Percentiles rank a stretch among this genome's conserved stretches.
These are phyloP conservation scores for Parasteatoda tepidariorum DNA, from an alignment of 1,140 invertebrate species.

Conservation along the genomic window DNA sequence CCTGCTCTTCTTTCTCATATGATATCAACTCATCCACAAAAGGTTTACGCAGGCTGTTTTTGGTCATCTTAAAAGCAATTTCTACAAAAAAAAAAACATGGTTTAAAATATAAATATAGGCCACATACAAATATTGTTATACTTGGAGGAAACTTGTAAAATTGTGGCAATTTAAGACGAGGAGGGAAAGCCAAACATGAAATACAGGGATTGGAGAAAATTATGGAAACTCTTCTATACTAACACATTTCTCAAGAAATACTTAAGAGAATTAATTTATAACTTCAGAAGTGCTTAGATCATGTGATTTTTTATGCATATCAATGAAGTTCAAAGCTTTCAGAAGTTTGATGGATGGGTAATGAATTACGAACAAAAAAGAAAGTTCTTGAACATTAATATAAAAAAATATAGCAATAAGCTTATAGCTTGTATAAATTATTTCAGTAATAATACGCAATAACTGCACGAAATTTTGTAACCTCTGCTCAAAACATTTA, in stretches of 20 bases:
- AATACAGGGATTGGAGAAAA: neutral
- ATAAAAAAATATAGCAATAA: neutral
- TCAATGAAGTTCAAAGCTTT: neutral
- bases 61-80: neutral
- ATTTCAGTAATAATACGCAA: too few species aligned
- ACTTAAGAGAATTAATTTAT: too few species aligned
- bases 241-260: too few species aligned
- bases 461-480: too few species aligned
- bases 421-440: too few species aligned
- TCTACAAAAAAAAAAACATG: neutral
- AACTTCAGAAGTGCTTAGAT: too few species aligned
- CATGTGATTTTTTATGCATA: too few species aligned
- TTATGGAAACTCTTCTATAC: too few species aligned
- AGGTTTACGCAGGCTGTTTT: constrained; percentile 30
- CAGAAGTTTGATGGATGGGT: neutral
- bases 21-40: constrained; percentile 22
- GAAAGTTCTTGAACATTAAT: neutral
- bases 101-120: neutral
- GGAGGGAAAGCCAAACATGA: neutral
- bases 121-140: neutral
- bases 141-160: neutral
- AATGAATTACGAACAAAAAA: too few species aligned
- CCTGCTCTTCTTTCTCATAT: constrained; percentile 12
- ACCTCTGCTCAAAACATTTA: too few species aligned
- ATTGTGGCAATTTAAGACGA: neutral